A percentile compares a stretch with the other conserved stretches of the same genome.
phyloP scores from a whole-genome alignment of 2,888 invertebrate genomes.

The Agrotis exclamationis region DNA sequence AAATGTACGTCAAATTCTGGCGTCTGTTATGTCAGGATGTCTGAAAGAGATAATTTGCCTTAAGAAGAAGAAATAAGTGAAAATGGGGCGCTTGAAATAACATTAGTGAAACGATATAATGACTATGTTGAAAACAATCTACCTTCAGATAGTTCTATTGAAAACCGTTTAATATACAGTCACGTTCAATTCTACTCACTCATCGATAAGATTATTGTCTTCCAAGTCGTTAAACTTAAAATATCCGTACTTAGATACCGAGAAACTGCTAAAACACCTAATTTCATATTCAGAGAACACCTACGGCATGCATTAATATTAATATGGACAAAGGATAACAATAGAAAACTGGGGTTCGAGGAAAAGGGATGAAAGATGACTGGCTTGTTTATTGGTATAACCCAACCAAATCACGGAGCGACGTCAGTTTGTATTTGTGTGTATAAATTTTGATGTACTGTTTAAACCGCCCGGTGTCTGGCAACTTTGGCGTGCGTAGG shows the following conservation, averaged over 20 bases:
- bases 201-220: slow-evolving; percentile 31
- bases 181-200: slow-evolving; percentile 21
- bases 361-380: slow-evolving; percentile 61
- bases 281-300: slow-evolving; percentile 70
- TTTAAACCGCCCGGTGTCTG: slow-evolving; percentile 75
- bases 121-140: slow-evolving; percentile 6
- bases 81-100: slow-evolving; percentile 22
- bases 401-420: slow-evolving; percentile 61
- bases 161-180: slow-evolving; percentile 17
- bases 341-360: slow-evolving; percentile 58
- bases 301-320: slow-evolving; percentile 68
- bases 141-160: neutral
- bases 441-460: slow-evolving; percentile 78
- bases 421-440: slow-evolving; percentile 66
- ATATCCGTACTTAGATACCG: slow-evolving; percentile 30
- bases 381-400: slow-evolving; percentile 65
- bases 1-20: neutral
- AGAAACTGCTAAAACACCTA: slow-evolving; percentile 54
- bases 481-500: slow-evolving; percentile 77
- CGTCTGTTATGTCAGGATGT: neutral
- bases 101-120: slow-evolving; percentile 13
- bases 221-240: slow-evolving; percentile 29
- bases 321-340: slow-evolving; percentile 67
- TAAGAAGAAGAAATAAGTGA: slow-evolving; percentile 11
- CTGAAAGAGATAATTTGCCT: slow-evolving; percentile 25